These are phyloP conservation scores for Burhinus oedicnemus DNA, from an alignment of 2,113 vertebrate genomes.

Conservation along the genomic window DNA sequence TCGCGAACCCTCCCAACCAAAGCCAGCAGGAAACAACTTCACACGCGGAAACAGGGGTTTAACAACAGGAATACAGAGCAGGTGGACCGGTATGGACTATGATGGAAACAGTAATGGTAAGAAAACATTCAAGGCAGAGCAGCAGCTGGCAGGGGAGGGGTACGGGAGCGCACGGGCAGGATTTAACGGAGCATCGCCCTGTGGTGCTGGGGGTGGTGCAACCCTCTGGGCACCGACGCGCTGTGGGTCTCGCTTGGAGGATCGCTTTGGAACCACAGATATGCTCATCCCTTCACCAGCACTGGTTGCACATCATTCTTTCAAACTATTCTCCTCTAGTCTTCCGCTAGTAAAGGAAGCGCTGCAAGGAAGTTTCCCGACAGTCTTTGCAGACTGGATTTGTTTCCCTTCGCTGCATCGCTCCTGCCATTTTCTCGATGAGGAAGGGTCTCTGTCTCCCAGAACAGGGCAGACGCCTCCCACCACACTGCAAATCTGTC, in stretches of 20 bases:
- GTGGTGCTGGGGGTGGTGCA: not conserved
- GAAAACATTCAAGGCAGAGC: not conserved
- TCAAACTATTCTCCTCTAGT: not conserved
- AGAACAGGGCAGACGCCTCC: not conserved
- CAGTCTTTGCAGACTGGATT: not conserved
- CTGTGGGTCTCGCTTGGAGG: not conserved
- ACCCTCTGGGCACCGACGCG: accelerated
- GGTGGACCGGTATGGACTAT: not conserved
- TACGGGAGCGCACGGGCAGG: not conserved
- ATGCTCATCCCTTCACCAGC: not conserved
- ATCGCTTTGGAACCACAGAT: not conserved
- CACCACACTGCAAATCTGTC: not conserved
- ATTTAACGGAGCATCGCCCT: not conserved
- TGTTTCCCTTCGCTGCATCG: not conserved
- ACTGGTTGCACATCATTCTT: not conserved
- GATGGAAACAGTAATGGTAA: not conserved
- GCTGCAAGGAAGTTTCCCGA: not conserved
- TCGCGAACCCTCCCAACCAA: no score
- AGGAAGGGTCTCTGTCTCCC: not conserved
- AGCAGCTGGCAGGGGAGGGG: accelerated
- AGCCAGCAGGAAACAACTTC: no score
- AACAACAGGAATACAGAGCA: not conserved
- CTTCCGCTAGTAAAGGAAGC: not conserved
- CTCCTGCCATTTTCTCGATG: not conserved
- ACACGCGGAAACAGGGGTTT: no score